Evolutionary conservation across 2,888 invertebrate genomes (phyloP).

Genomic region (Ommatoiulus sabulosus): DNA sequence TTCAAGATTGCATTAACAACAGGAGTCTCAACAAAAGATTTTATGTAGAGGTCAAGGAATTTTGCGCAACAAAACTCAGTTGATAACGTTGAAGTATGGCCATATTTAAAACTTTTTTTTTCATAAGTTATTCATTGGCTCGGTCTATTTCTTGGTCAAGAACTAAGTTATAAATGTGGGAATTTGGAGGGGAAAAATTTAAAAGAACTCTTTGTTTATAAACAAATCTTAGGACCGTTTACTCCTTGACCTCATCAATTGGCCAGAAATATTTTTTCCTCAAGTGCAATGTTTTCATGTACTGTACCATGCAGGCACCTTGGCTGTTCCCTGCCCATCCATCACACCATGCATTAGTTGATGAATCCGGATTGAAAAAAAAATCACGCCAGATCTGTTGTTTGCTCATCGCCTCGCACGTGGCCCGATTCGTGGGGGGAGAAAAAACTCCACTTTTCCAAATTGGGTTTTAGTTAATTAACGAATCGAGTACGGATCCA

Average conservation of each 20-base stretch:
- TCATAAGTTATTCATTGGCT: too few species aligned
- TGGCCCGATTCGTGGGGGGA: not conserved
- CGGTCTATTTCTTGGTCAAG: too few species aligned
- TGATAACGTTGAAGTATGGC: too few species aligned
- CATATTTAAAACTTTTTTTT: too few species aligned
- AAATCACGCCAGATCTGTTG: conserved; percentile 29
- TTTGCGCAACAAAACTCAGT: too few species aligned
- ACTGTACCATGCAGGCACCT: not conserved
- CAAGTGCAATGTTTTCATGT: not conserved
- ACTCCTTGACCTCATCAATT: not conserved
- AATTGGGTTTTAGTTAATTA: conserved; percentile 43
- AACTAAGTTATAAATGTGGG: too few species aligned
- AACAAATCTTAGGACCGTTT: too few species aligned
- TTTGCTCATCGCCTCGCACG: conserved; percentile 3
- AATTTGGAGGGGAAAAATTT: too few species aligned
- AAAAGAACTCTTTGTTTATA: too few species aligned
- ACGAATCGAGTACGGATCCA: conserved; percentile 13
- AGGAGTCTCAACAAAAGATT: too few species aligned
- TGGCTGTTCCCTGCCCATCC: not conserved
- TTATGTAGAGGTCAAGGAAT: too few species aligned
- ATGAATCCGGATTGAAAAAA: not conserved
- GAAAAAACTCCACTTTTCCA: conserved; percentile 11
- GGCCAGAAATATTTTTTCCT: not conserved
- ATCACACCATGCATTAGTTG: not conserved
- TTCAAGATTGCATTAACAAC: too few species aligned